Evolutionary conservation across 2,888 invertebrate species (phyloP).

Genomic region (Paralinhomoeus sp.): DNA sequence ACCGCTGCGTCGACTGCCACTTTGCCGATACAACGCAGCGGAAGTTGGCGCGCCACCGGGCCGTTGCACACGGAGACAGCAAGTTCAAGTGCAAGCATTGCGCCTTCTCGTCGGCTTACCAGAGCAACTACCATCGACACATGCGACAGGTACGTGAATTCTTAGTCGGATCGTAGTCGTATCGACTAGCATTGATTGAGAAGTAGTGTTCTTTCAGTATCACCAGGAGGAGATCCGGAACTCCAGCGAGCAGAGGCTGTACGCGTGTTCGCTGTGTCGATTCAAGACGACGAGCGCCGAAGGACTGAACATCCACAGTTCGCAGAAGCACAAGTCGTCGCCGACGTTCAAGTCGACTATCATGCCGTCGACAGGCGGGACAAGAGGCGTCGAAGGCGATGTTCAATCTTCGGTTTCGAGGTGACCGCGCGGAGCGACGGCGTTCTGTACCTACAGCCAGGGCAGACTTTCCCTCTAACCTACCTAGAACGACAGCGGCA

Average conservation of each 20-base stretch:
- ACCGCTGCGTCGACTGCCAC: constrained; percentile 4
- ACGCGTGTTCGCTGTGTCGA: background rate
- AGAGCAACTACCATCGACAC: constrained; percentile 7
- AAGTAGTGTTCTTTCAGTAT: no score
- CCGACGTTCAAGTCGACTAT: no score
- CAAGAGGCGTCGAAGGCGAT: no score
- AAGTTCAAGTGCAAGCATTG: constrained; percentile 5
- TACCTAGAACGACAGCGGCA: no score
- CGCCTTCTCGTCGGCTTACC: constrained; percentile 6
- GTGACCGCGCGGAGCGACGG: no score
- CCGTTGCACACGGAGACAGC: constrained; percentile 5
- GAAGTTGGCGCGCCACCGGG: constrained; percentile 6
- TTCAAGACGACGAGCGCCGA: background rate
- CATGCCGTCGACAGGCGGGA: no score
- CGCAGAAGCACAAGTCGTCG: background rate
- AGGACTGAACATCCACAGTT: background rate
- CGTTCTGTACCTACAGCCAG: no score
- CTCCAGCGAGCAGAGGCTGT: background rate
- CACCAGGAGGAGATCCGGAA: no score
- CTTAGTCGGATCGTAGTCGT: no score
- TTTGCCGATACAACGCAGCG: constrained; percentile 4
- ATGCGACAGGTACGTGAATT: constrained; percentile 5
- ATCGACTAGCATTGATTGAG: no score
- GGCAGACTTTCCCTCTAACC: no score
- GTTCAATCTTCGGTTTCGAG: no score